Base-by-base conservation (phyloP, 2,888 invertebrate species). In the Nesidiocoris tenuis region DNA sequence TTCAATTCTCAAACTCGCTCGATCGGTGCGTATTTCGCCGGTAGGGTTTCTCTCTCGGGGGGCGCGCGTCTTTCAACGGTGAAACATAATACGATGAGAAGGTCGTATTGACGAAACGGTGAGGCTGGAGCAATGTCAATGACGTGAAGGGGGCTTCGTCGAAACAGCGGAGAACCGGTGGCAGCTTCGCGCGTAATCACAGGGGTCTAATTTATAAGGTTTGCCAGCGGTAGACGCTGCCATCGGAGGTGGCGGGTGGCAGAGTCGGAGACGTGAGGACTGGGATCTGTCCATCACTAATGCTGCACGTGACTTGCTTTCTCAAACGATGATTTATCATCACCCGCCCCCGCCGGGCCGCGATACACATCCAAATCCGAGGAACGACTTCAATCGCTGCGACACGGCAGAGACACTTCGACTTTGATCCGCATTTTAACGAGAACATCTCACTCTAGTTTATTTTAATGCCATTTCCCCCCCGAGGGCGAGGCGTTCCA, bases 231-330 rank as follows among this genome's bases (percentile, higher is more conserved):
- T 61, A 55, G 61, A 24, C 56, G n/a, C n/a, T n/a, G n/a, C n/a
- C n/a, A n/a, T n/a, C n/a, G 56, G 57, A 70, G 55, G 70, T 23
- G 54, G 59, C 21, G 57, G 57, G n/a, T 57, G 59, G 59, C 70
- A 57, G 72, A 54, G 22, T 55, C 64, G 23, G 61, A 66, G 64
- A 63, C 67, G 65, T 24, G 59, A 70, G 66, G 57, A 57, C 66
- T 72, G 70, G 70, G 55, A 70, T 22, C 70, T 77, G 77, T 77
- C 77, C 77, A 77, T 76, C 77, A 77, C 77, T 76, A 77, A 77
- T 76, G 74, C 65, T 61, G 72, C 76, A 77, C 77, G 77, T 77
- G 77, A 76, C 72, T 61, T 61, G 77, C 66, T 74, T 77, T 71
- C 77, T 67, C 67, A 77, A 76, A 55, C 61, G 54, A 76, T 77